phyloP scores from a whole-genome alignment of 2,888 invertebrate genomes.

The Mimachlamys varia region DNA sequence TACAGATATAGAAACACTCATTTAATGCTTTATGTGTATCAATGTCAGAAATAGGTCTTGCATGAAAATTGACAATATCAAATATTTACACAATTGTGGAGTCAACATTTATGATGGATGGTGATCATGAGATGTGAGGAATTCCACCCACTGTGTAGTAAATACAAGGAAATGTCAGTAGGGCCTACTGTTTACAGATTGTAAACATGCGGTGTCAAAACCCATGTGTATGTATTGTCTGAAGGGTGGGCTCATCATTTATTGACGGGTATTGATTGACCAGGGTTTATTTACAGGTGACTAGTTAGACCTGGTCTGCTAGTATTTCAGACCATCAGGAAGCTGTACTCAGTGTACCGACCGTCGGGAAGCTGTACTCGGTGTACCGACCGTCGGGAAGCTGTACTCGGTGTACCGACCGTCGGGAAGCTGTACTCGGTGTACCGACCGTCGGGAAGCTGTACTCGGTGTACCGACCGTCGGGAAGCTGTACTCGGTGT shows the following conservation, averaged over 20 bases:
- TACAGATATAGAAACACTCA: not conserved
- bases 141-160: not conserved
- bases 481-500: not conserved
- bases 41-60: not conserved
- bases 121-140: not conserved
- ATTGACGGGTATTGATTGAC: not conserved
- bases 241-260: not conserved
- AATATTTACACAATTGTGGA: not conserved
- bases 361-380: not conserved
- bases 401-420: not conserved
- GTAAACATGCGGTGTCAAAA: not conserved
- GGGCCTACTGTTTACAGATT: not conserved
- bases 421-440: not conserved
- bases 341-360: not conserved
- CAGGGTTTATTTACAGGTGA: not conserved
- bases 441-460: not conserved
- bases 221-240: not conserved
- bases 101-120: not conserved
- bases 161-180: not conserved
- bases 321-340: not conserved
- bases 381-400: not conserved
- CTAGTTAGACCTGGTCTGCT: not conserved
- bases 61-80: not conserved
- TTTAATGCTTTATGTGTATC: not conserved
- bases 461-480: not conserved